A percentile compares a stretch with the other conserved stretches of the same genome.
Evolutionary conservation across 2,797 vertebrate genomes (phyloP).

Genomic region (Manis crassicaudata): DNA sequence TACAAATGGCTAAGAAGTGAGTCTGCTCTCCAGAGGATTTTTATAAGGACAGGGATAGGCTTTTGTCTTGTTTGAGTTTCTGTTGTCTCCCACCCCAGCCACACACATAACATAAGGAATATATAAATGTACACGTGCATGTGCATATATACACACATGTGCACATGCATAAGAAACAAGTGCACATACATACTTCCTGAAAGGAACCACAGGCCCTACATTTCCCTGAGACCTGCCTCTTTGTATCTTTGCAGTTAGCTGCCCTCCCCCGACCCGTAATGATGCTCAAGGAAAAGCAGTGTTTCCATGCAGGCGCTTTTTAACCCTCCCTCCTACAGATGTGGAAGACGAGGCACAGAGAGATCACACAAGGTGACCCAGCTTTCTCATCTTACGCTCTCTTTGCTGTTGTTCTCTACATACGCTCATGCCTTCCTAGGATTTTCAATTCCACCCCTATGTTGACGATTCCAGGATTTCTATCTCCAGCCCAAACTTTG

Average conservation of each 20-base stretch:
- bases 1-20: neutral
- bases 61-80: neutral
- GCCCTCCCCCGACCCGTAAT: neutral
- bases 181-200: neutral
- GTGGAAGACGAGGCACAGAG: neutral
- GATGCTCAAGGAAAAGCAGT: neutral
- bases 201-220: neutral
- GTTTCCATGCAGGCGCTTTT: neutral
- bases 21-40: neutral
- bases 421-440: neutral
- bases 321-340: neutral
- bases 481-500: neutral
- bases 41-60: neutral
- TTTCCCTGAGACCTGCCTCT: neutral
- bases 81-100: neutral
- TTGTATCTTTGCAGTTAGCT: neutral
- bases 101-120: too few relatives aligned
- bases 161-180: neutral
- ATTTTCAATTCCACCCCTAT: neutral
- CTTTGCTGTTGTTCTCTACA: neutral
- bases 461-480: neutral
- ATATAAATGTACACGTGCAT: fast-evolving
- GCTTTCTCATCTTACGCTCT: neutral
- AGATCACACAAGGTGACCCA: neutral
- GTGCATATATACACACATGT: neutral